Evolutionary conservation across 2,113 vertebrate genomes (phyloP).

Genomic region (Tapirus terrestris): DNA sequence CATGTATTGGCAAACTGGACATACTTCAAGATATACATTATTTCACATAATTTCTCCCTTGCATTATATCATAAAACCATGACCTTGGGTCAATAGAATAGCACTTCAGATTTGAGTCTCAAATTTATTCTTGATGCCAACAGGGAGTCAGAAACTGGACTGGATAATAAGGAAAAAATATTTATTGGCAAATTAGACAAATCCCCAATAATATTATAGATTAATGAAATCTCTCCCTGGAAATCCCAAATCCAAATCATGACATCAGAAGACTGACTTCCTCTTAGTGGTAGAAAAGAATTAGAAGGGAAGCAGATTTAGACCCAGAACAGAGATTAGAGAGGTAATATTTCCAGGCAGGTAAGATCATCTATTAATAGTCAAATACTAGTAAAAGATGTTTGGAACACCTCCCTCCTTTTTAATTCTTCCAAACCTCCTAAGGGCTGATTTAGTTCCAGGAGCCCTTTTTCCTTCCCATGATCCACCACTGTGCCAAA

Average conservation of each 20-base stretch:
- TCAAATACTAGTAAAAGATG: background rate
- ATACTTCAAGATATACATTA: background rate
- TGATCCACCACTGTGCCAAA: background rate
- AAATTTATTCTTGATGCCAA: slow-evolving; percentile 47
- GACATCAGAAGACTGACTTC: background rate
- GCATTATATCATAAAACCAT: slow-evolving; percentile 13
- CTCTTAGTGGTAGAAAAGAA: background rate
- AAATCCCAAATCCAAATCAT: slow-evolving; percentile 39
- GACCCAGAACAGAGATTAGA: background rate
- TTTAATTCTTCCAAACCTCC: background rate
- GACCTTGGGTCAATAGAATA: background rate
- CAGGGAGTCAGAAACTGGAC: background rate
- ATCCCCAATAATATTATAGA: slow-evolving; percentile 22
- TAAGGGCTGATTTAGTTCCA: background rate
- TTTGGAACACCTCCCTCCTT: background rate
- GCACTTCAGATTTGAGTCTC: slow-evolving; percentile 19
- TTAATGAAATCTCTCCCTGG: slow-evolving; percentile 28
- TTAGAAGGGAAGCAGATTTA: background rate
- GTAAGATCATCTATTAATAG: background rate
- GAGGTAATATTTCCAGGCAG: background rate
- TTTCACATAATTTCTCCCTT: background rate
- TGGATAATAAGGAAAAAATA: slow-evolving; percentile 12
- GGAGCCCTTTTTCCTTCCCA: background rate
- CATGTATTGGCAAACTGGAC: slow-evolving; percentile 25
- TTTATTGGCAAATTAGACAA: slow-evolving; percentile 29